Evolutionary conservation across 2,113 vertebrate genomes (phyloP), one percentile per base, ranked within the genome.

Genomic region (Ceyx margarethae): DNA sequence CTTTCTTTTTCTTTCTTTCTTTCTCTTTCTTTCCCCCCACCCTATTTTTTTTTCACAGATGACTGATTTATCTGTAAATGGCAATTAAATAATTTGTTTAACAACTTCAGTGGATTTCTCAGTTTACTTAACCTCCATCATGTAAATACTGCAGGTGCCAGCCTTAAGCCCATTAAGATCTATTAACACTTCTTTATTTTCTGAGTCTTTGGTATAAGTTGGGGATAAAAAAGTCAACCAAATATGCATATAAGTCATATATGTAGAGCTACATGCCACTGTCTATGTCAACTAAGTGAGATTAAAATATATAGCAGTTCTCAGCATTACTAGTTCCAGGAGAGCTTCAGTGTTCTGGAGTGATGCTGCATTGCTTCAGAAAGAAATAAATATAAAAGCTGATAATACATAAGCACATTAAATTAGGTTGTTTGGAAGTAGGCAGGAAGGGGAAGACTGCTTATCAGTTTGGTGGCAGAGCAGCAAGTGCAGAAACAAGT

Each of bases 1-100:
- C n/a, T n/a, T n/a, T n/a, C n/a, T 18, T 42, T 21, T 40, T 28
- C 60, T 48, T 43, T 20, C 18, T 18, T 43, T 20, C 28, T 28
- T 31, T 48, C 35, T 65, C n/a, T n/a, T n/a, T 22, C 20, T 21
- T 28, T 50, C 37, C 37, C 37, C 37, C 37, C 37, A 37, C 37
- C 37, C 37, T 37, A 37, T 66, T 23, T n/a, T 21, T 66, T 23
- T 8, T 9, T 89, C 56, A 95, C 96, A 97, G 96, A 78, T 97
- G 95, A 96, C 93, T 97, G 96, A 94, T 73, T 97, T 75, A 97
- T 91, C 91, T 96, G 64, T 97, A 97, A 97, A 94, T 94, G 83
- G 35, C 89, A 80, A 98, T 97, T 97, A 97, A 97, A 67, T 97
- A 96, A 98, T 98, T 97, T 97, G 91, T 98, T 98, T 97, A 98